Conservation (phyloP, 1,140 invertebrate genomes). For the Mercenaria mercenaria region DNA sequence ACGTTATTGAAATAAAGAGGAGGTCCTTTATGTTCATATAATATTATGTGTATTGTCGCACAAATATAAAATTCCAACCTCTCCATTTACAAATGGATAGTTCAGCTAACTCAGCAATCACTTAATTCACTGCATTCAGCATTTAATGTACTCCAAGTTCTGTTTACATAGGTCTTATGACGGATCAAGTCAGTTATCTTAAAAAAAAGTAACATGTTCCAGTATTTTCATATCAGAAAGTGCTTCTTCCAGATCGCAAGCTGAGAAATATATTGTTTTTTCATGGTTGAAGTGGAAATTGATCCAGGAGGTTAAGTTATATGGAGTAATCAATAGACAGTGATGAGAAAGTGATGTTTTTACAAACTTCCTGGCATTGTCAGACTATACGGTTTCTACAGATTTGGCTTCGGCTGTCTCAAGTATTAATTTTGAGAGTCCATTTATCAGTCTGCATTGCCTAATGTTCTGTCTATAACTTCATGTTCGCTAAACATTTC, state of each 20-base stretch:
- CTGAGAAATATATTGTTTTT: slow-evolving; percentile 16
- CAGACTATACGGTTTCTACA: neutral
- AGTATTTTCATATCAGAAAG: neutral
- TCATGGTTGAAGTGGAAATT: neutral
- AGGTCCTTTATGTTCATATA: too few relatives aligned
- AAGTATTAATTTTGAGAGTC: neutral
- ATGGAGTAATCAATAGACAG: neutral
- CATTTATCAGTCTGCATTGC: neutral
- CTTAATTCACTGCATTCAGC: too few relatives aligned
- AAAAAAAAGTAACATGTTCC: neutral
- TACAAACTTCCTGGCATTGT: slow-evolving; percentile 6
- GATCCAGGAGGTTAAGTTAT: neutral
- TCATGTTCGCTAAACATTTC: too few relatives aligned
- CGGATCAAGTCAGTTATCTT: neutral
- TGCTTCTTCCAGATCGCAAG: neutral
- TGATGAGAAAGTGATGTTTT: slow-evolving; percentile 13
- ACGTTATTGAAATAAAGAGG: too few relatives aligned
- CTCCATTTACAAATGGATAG: too few relatives aligned
- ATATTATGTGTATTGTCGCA: too few relatives aligned
- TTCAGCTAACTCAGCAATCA: too few relatives aligned
- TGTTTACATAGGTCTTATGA: neutral
- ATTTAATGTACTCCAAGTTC: neutral
- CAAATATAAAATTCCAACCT: too few relatives aligned
- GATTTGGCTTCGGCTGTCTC: neutral
- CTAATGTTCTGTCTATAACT: too few relatives aligned